Evolutionary conservation across 2,888 invertebrate genomes (phyloP), one percentile per base, ranked within the genome.

Genomic region (Polyploca ridens): DNA sequence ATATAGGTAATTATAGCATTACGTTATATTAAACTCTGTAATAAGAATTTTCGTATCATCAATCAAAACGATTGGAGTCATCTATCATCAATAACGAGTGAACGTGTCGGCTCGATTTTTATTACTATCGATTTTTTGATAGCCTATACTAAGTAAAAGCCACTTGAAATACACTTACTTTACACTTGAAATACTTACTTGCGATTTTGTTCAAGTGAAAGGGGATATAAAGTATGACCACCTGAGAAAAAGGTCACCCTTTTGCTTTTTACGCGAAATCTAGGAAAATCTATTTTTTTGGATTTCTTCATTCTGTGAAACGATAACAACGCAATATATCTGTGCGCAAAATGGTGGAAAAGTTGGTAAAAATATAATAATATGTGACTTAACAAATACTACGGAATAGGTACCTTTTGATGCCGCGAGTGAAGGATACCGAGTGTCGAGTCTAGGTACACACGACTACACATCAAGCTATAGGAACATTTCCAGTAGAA

Each of bases 51-150:
- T 61, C 44, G 41, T 19, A 54, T 44, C 61, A 41, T 61, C 61
- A 61, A 61, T 61, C 61, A 61, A 19, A 44, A 61, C 11, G 61
- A 61, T 61, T 61, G 61, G 41, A 61, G 61, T 41, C 61, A 61
- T 61, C 61, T 61, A 61, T 61, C 61, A 61, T 41, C 61, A 41
- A 27, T 41, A 61, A 41, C 61, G 61, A 61, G 41, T 41, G 27
- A 61, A 41, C 41, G 41, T 16, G 61, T 8, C 13, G 44, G 41
- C 16, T 19, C 38, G 27, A 61, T 61, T 61, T 61, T 61, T 44
- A 61, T 61, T 41, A 41, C 19, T 19, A 19, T 27, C 33, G 61
- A 41, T 61, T 61, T 33, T 44, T 41, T 61, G 61, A 61, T 61
- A 27, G 27, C 41, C 41, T 8, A 8, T 16, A 16, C 6, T 54